Evolutionary conservation across 2,113 vertebrate species (phyloP).

Genomic region (Diglossa brunneiventris): DNA sequence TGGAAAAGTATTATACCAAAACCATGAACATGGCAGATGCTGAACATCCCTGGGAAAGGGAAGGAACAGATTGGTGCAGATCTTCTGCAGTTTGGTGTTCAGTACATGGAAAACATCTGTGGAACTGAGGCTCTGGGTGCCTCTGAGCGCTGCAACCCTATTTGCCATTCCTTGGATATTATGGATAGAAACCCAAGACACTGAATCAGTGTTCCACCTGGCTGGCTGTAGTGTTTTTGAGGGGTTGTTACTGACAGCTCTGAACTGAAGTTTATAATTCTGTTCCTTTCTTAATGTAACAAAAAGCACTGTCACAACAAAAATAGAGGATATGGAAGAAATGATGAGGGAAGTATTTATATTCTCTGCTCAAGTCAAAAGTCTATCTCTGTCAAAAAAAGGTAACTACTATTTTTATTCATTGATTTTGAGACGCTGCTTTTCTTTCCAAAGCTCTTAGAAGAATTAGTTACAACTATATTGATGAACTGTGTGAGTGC

Average conservation of each 20-base stretch:
- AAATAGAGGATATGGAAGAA: not conserved
- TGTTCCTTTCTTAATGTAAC: not conserved
- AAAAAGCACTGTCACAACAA: not conserved
- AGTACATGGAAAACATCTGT: not conserved
- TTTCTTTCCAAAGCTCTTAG: not conserved
- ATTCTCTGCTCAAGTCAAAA: not conserved
- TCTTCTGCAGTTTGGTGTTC: not conserved
- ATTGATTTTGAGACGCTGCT: not conserved
- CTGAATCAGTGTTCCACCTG: not conserved
- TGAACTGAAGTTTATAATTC: not conserved
- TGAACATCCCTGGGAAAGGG: not conserved
- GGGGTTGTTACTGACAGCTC: not conserved
- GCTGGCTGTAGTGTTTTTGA: not conserved
- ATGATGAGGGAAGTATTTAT: not conserved
- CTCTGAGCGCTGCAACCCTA: not conserved
- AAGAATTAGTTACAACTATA: not conserved
- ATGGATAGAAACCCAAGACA: not conserved
- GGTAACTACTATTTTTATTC: not conserved
- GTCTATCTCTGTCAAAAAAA: not conserved
- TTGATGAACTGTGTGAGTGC: not conserved
- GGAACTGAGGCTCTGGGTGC: not conserved
- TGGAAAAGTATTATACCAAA: not conserved
- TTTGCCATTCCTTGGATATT: not conserved
- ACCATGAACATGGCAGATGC: not conserved
- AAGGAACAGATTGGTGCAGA: not conserved